Percentiles rank a stretch among this genome's conserved stretches.
These are phyloP conservation scores for Pseudochirops cupreus DNA, from an alignment of 2,797 vertebrate genomes.

Conservation along the genomic window DNA sequence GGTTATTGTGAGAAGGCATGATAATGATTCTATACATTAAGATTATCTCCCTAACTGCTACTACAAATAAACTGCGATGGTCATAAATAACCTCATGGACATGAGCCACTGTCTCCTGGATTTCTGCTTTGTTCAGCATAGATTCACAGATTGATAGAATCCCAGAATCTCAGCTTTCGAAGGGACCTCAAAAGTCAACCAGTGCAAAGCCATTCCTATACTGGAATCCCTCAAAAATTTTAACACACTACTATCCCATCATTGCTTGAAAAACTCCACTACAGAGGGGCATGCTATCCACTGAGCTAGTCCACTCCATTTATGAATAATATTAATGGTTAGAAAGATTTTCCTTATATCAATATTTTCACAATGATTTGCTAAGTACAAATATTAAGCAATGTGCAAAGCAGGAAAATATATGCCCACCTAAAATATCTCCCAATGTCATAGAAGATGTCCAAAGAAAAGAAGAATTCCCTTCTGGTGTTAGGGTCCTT, in stretches of 20 bases:
- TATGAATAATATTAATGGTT: not conserved
- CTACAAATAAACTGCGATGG: not conserved
- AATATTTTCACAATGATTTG: not conserved
- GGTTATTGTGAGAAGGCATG: constrained; percentile 27
- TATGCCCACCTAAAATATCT: not conserved
- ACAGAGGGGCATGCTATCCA: not conserved
- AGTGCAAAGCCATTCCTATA: not conserved
- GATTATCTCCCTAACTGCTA: not conserved
- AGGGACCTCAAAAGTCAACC: not conserved
- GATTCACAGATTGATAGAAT: not conserved
- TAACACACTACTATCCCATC: not conserved
- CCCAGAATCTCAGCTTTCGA: not conserved
- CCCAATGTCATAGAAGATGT: not conserved
- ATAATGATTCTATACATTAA: constrained; percentile 2
- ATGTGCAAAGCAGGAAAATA: not conserved
- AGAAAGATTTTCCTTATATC: not conserved
- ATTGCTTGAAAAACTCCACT: not conserved
- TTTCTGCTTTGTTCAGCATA: not conserved
- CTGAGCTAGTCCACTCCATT: not conserved
- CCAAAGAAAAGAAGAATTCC: not conserved
- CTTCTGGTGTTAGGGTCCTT: not conserved
- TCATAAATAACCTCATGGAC: not conserved
- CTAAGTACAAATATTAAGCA: not conserved
- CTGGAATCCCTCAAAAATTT: not conserved
- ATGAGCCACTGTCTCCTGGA: not conserved